Evolutionary conservation across 2,797 vertebrate genomes (phyloP).

Genomic region (Eleutherodactylus coqui): DNA sequence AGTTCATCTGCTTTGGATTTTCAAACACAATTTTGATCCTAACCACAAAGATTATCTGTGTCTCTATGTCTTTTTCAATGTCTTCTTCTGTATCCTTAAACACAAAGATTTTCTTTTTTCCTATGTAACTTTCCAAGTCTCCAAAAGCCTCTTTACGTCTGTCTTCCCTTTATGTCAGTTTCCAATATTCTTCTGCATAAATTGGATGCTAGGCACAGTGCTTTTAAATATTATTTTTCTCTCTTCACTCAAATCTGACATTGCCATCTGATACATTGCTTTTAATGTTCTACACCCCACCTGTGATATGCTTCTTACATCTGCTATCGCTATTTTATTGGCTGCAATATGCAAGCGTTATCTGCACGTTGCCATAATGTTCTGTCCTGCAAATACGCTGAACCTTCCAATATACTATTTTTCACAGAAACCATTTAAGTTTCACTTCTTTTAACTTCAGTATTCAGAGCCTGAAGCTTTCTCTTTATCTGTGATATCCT

Average conservation of each 20-base stretch:
- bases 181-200: constrained; percentile 51
- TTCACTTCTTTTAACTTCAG: constrained; percentile 51
- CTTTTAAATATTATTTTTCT: constrained; percentile 56
- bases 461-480: constrained; percentile 40
- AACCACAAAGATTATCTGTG: constrained; percentile 44
- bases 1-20: constrained; percentile 46
- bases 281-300: constrained; percentile 58
- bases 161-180: constrained; percentile 39
- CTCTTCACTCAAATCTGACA: constrained; percentile 60
- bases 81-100: constrained; percentile 30
- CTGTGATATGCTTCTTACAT: constrained; percentile 60
- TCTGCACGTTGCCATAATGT: constrained; percentile 54
- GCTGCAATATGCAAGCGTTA: constrained; percentile 46
- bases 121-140: constrained; percentile 39
- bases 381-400: constrained; percentile 51
- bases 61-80: constrained; percentile 42
- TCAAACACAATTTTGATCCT: constrained; percentile 56
- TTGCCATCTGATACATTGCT: constrained; percentile 60
- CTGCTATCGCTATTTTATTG: constrained; percentile 60
- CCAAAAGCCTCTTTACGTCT: constrained; percentile 38
- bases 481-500: constrained; percentile 49
- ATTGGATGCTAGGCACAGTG: constrained; percentile 31
- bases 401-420: constrained; percentile 43
- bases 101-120: constrained; percentile 42
- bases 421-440: constrained; percentile 50